phyloP scores from a whole-genome alignment of 2,113 vertebrate genomes.

The Butastur rufipennis region DNA sequence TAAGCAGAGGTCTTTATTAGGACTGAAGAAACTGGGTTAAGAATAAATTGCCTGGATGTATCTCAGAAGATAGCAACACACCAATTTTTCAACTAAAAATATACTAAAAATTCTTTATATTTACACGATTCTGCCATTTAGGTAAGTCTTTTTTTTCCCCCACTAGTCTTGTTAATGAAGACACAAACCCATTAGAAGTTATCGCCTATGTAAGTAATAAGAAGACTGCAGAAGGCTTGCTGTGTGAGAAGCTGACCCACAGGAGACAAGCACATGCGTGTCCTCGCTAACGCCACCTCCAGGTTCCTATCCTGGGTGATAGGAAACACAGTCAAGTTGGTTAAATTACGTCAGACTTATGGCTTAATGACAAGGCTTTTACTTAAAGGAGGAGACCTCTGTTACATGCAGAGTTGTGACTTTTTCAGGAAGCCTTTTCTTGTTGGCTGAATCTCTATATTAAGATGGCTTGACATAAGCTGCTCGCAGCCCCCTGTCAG shows the following conservation, averaged over 20 bases:
- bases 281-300: not conserved
- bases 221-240: not conserved
- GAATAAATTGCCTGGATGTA: not conserved
- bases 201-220: not conserved
- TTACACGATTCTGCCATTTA: not conserved
- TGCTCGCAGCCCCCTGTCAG: not conserved
- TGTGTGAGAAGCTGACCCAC: not conserved
- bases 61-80: not conserved
- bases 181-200: not conserved
- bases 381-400: not conserved
- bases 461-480: not conserved
- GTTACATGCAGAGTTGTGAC: rapidly evolving
- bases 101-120: not conserved
- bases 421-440: not conserved
- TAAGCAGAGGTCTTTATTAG: not conserved
- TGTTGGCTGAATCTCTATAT: not conserved
- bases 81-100: not conserved
- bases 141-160: not conserved
- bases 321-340: not conserved
- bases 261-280: not conserved
- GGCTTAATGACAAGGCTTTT: not conserved
- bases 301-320: not conserved
- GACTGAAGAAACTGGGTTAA: not conserved
- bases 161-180: not conserved
- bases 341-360: not conserved